Evolutionary conservation across 2,888 invertebrate genomes (phyloP).

Genomic region (Tiliacea citrago): DNA sequence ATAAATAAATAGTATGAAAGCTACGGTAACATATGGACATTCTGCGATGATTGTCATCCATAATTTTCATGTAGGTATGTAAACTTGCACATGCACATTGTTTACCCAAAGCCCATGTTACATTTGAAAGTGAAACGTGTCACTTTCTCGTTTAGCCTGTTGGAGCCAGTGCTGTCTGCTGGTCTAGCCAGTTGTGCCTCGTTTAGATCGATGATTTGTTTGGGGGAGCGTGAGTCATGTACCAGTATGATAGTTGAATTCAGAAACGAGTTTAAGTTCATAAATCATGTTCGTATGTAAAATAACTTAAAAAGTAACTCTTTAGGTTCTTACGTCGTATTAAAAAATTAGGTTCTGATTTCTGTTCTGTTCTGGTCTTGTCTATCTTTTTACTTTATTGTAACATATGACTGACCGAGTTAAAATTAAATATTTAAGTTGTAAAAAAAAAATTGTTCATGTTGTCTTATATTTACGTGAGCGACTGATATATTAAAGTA

Average conservation of each 20-base stretch:
- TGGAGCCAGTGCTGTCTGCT: slow-evolving; percentile 20
- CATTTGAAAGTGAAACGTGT: slow-evolving; percentile 60
- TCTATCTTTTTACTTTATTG: background rate
- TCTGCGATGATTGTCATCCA: background rate
- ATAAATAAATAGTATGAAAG: background rate
- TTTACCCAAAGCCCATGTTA: slow-evolving; percentile 31
- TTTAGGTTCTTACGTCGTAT: background rate
- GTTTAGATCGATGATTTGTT: slow-evolving; percentile 42
- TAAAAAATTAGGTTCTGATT: background rate
- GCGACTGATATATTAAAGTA: background rate
- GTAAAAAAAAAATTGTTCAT: too few relatives aligned
- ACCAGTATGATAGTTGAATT: background rate
- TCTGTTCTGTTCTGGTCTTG: too few relatives aligned
- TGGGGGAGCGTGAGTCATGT: slow-evolving; percentile 11
- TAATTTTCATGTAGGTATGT: background rate
- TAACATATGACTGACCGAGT: background rate
- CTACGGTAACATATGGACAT: background rate
- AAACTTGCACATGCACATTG: slow-evolving; percentile 2
- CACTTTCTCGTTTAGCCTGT: slow-evolving; percentile 46
- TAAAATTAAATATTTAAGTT: too few relatives aligned
- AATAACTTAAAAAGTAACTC: background rate
- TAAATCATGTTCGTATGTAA: background rate
- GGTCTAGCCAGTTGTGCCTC: slow-evolving; percentile 33
- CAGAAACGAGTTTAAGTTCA: background rate
- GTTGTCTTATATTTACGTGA: background rate